phyloP scores from a whole-genome alignment of 2,888 invertebrate species.

The Drosophila demipolita region DNA sequence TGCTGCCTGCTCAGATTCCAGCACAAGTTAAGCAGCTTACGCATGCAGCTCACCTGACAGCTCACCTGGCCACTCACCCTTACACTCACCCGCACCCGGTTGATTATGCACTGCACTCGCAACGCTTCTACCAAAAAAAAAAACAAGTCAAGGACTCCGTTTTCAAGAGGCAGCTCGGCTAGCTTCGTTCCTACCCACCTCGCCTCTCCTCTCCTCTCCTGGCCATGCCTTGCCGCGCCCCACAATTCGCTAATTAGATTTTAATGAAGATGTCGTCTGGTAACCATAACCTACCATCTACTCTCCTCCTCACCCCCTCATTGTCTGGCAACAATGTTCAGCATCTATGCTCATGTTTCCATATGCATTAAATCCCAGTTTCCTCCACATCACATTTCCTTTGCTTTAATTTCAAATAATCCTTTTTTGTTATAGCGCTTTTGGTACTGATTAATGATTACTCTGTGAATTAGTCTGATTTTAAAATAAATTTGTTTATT shows the following conservation, averaged over 20 bases:
- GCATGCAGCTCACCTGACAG: slow-evolving; percentile 47
- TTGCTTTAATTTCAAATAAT: background rate
- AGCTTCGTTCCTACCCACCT: fast-evolving
- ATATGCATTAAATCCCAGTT: slow-evolving; percentile 58
- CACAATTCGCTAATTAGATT: slow-evolving; percentile 83
- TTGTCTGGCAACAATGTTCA: slow-evolving; percentile 57
- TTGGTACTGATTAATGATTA: too few relatives aligned
- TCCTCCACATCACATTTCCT: slow-evolving; percentile 15
- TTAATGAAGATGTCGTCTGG: slow-evolving; percentile 82
- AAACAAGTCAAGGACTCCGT: slow-evolving; percentile 43
- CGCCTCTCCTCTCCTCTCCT: background rate
- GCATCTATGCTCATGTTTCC: slow-evolving; percentile 67
- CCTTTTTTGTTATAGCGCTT: background rate
- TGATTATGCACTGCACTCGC: slow-evolving; percentile 43
- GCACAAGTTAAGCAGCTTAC: slow-evolving; percentile 75
- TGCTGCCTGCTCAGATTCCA: slow-evolving; percentile 61
- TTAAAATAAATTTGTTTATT: background rate
- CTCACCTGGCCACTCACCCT: slow-evolving; percentile 22
- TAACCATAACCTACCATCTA: slow-evolving; percentile 17
- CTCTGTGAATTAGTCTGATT: background rate
- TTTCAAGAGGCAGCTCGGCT: slow-evolving; percentile 23
- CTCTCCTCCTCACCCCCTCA: slow-evolving; percentile 1
- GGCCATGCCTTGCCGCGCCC: slow-evolving; percentile 8
- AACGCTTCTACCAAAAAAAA: slow-evolving; percentile 7
- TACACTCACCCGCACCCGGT: slow-evolving; percentile 25